Percentiles rank a stretch among this genome's conserved stretches.
phyloP scores from a whole-genome alignment of 1,140 invertebrate species.

The Drosophila sulfurigaster region DNA sequence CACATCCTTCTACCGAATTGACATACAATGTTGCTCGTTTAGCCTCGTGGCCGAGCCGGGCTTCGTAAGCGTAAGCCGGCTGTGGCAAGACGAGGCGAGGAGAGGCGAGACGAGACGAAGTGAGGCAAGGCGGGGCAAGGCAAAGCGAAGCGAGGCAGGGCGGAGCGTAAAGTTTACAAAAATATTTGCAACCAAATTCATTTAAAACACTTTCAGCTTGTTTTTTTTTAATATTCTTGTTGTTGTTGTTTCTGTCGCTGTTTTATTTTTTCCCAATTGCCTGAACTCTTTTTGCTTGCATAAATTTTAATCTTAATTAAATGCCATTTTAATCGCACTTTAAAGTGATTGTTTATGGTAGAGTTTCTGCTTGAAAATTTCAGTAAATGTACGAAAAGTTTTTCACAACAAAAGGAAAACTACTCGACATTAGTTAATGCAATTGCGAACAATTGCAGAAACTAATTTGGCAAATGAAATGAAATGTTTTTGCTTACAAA shows the following conservation, averaged over 20 bases:
- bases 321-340: constrained; percentile 69
- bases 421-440: constrained; percentile 63
- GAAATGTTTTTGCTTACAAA: constrained; percentile 79
- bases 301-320: constrained; percentile 79
- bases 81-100: background rate
- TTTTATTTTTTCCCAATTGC: constrained; percentile 18
- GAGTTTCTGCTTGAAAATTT: constrained; percentile 8
- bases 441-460: constrained; percentile 71
- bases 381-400: background rate
- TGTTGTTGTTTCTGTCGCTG: constrained; percentile 35
- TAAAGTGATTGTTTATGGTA: constrained; percentile 37
- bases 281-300: constrained; percentile 48
- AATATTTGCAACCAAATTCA: constrained; percentile 50
- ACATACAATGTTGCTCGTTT: constrained; percentile 79
- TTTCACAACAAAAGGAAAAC: background rate
- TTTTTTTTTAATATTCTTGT: constrained; percentile 11
- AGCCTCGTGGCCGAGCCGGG: constrained; percentile 56
- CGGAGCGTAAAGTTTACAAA: constrained; percentile 73
- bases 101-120: background rate
- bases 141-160: constrained; percentile 13
- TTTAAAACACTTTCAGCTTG: constrained; percentile 41
- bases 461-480: constrained; percentile 79
- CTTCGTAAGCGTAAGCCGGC: constrained; percentile 63
- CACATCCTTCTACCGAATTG: constrained; percentile 37
- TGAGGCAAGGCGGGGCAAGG: constrained; percentile 1